Conservation (phyloP, 2,797 vertebrate genomes). For the Pseudotriccus pelzelni region DNA sequence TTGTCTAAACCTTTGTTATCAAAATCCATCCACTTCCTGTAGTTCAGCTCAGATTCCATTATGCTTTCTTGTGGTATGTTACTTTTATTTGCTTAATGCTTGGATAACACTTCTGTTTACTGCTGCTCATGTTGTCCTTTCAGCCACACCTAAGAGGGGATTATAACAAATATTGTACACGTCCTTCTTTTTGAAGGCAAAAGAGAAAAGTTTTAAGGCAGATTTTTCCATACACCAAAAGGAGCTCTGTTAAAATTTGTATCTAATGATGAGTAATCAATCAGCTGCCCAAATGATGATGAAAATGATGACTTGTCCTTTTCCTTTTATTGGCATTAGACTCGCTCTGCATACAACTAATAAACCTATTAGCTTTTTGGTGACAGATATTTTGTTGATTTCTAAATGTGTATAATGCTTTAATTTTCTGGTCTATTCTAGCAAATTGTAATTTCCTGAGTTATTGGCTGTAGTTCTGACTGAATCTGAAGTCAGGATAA, state of each 20-base stretch:
- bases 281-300: neutral
- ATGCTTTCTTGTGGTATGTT: neutral
- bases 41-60: neutral
- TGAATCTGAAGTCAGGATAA: constrained; percentile 2
- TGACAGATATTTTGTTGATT: neutral
- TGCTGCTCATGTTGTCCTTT: neutral
- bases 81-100: neutral
- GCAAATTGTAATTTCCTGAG: neutral
- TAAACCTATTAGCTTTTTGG: neutral
- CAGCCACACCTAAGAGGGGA: neutral
- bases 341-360: neutral
- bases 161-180: neutral
- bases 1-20: neutral
- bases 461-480: neutral
- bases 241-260: neutral
- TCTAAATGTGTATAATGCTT: neutral
- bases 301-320: neutral
- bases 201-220: neutral
- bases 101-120: neutral
- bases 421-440: neutral
- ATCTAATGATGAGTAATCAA: neutral
- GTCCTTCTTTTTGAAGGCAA: neutral
- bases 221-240: neutral
- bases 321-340: neutral
- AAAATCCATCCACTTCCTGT: neutral